Evolutionary conservation across 2,797 vertebrate genomes (phyloP), one percentile per base, ranked within the genome.

Genomic region (Smutsia temminckii): DNA sequence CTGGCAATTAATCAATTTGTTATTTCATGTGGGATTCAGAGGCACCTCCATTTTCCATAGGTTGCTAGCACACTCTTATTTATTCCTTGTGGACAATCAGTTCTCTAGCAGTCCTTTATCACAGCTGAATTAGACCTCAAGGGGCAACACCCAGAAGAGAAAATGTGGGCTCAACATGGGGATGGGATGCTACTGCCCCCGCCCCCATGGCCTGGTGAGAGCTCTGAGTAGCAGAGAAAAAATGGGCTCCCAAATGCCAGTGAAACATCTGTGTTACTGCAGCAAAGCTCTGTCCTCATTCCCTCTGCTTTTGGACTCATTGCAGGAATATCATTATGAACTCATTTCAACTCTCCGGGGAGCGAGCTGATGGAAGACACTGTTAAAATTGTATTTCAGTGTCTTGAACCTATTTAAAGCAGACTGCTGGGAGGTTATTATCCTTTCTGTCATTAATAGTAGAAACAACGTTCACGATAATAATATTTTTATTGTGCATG

Each of bases 1-100:
- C 94, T 95, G 93, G 95, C 97, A 97, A 97, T 98, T 97, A 98
- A 98, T 97, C 97, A 97, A 66, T 95, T 96, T 97, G 96, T 84
- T 95, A 14, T 96, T 98, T 85, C 74, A 9, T 37, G 21, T 74
- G 87, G 85, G 74, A 85, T 87, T 96, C 88, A 29, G 74, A 91
- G 95, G 85, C 34, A 63, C 86, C 92, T 34, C n/a, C 91, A 94
- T 85, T 88, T 97, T 93, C 81, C 74, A 17, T n/a, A 68, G 91
- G 89, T 79, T 85, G 86, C 78, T 11, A 96, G 92, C 18, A 85
- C 32, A 3, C 34, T 78, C 8, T 46, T 32, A 66, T 85, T 53
- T 93, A 86, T 91, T 94, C 34, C 72, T 37, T 80, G 37, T 57
- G 53, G 16, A 68, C 68, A 85, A 42, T 74, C 95, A 77, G 37